phyloP scores from a whole-genome alignment of 2,113 vertebrate genomes.

The Cathartes aura region DNA sequence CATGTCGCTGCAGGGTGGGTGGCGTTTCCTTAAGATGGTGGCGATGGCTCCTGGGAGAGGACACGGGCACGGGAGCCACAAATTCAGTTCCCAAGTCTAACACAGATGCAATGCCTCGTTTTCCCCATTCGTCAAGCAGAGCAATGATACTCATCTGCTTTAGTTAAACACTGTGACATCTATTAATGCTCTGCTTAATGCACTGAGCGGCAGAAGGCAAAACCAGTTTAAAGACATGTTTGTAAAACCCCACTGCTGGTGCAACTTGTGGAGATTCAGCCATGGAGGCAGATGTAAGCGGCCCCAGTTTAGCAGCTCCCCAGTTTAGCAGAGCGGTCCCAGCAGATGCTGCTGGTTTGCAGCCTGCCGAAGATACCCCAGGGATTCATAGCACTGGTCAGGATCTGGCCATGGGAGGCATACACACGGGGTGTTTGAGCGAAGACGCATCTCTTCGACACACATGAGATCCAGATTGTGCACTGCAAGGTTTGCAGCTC shows the following conservation, averaged over 20 bases:
- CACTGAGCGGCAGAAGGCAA: background rate
- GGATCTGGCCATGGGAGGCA: background rate
- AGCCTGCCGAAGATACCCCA: accelerated
- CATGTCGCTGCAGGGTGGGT: accelerated
- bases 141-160: background rate
- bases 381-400: background rate
- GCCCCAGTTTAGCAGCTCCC: background rate
- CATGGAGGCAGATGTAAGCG: accelerated
- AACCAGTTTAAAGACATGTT: background rate
- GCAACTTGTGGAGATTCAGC: background rate
- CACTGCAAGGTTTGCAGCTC: background rate
- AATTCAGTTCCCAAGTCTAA: background rate
- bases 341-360: background rate
- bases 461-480: accelerated
- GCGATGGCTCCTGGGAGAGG: background rate
- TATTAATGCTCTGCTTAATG: background rate
- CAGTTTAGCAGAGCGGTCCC: background rate
- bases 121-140: accelerated
- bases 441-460: accelerated
- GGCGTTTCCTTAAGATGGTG: accelerated
- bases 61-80: accelerated
- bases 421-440: accelerated
- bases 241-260: accelerated
- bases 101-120: accelerated
- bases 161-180: background rate